Percentiles rank a stretch among this genome's conserved stretches.
Evolutionary conservation across 2,888 invertebrate species (phyloP).

Genomic region (Alloscopus bannaensis): DNA sequence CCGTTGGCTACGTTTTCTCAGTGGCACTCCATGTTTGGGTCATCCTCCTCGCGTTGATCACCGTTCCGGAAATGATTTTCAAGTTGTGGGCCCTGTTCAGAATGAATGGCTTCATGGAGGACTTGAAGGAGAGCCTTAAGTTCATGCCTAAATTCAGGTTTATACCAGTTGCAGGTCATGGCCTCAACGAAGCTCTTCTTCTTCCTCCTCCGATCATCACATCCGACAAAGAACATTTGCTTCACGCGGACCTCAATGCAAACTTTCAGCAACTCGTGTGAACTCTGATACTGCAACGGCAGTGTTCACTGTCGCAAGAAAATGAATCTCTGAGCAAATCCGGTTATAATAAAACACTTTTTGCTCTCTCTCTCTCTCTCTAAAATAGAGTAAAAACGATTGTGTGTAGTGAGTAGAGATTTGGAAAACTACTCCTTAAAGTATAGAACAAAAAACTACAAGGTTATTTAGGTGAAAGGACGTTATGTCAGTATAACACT

Average conservation of each 20-base stretch:
- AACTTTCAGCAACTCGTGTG: slow-evolving; percentile 51
- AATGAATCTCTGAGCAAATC: no score
- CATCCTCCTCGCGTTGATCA: slow-evolving; percentile 34
- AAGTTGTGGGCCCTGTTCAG: slow-evolving; percentile 51
- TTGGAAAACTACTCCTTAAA: no score
- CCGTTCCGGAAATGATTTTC: slow-evolving; percentile 54
- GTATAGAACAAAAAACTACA: no score
- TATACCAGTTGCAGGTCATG: slow-evolving; percentile 43
- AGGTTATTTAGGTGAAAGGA: no score
- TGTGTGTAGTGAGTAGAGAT: no score
- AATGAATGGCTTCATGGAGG: slow-evolving; percentile 51
- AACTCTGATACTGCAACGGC: no score
- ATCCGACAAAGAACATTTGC: slow-evolving; percentile 47
- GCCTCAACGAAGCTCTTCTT: slow-evolving; percentile 42
- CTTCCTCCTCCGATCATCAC: slow-evolving; percentile 37
- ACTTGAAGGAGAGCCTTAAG: slow-evolving; percentile 52
- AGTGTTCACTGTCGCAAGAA: no score
- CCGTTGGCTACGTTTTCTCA: slow-evolving; percentile 47
- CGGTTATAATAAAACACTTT: no score
- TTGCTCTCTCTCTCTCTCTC: no score
- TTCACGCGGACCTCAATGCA: slow-evolving; percentile 44
- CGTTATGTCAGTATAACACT: no score
- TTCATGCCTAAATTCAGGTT: slow-evolving; percentile 60
- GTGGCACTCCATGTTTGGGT: slow-evolving; percentile 53
- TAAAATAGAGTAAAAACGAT: no score